Conservation (phyloP, 2,888 invertebrate genomes). For the Pseudanteris insignis region DNA sequence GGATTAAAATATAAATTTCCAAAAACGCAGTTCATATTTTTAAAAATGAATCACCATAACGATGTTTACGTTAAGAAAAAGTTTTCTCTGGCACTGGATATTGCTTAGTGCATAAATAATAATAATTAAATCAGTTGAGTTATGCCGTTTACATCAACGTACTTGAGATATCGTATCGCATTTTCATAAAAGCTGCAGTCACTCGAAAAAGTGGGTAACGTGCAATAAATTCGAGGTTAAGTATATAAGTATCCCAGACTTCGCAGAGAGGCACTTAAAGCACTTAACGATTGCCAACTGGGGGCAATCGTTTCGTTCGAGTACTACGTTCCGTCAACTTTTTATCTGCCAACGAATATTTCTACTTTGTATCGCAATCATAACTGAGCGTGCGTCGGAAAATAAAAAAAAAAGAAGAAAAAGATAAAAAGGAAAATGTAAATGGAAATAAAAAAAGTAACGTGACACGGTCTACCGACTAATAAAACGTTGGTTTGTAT, state of each 20-base stretch:
- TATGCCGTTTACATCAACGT: conserved; percentile 5
- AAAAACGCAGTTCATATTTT: too few relatives aligned
- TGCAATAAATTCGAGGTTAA: conserved; percentile 34
- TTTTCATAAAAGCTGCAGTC: conserved; percentile 25
- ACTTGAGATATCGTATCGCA: conserved; percentile 24
- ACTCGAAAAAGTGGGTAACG: conserved; percentile 27
- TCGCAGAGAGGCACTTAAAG: conserved; percentile 14
- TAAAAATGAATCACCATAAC: too few relatives aligned
- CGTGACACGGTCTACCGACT: conserved; percentile 13
- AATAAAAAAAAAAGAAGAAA: background rate
- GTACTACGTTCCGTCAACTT: conserved; percentile 26
- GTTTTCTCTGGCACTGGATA: too few relatives aligned
- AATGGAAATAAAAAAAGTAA: conserved; percentile 10
- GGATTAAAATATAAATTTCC: too few relatives aligned
- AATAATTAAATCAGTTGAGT: conserved; percentile 16
- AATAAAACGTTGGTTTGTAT: conserved; percentile 6
- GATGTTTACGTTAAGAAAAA: too few relatives aligned
- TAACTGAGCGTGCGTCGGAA: background rate
- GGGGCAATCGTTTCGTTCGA: conserved; percentile 24
- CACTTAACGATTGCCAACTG: conserved; percentile 29
- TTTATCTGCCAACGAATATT: conserved; percentile 26
- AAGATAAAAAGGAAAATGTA: too few relatives aligned
- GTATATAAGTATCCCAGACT: conserved; percentile 32
- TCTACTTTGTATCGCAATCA: conserved; percentile 12
- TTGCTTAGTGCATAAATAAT: conserved; percentile 4